Evolutionary conservation across 2,113 vertebrate genomes (phyloP).

Genomic region (Pelodiscus sinensis): DNA sequence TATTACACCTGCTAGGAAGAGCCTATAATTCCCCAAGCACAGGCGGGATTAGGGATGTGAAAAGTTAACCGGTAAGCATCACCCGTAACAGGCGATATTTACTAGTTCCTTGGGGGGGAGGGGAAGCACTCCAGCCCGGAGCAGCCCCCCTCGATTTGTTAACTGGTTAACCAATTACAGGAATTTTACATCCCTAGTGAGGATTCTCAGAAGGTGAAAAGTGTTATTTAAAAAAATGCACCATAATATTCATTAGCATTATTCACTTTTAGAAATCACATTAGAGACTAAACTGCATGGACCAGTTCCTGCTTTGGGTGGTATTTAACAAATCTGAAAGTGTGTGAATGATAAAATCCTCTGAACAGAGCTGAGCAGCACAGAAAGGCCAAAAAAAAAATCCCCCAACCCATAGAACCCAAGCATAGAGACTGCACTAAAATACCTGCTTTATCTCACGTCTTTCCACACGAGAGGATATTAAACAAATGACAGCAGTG

Average conservation of each 20-base stretch:
- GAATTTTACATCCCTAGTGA: background rate
- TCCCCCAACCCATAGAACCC: background rate
- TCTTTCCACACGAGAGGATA: background rate
- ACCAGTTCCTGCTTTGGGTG: background rate
- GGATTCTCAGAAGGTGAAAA: background rate
- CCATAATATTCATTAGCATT: background rate
- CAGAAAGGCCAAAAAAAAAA: background rate
- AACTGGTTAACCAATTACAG: too few species aligned
- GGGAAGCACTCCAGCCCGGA: too few species aligned
- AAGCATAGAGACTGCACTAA: background rate
- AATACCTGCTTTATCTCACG: background rate
- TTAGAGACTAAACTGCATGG: background rate
- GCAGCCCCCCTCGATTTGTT: too few species aligned
- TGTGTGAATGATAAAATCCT: background rate
- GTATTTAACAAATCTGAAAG: background rate
- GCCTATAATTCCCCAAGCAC: background rate
- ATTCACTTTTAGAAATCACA: background rate
- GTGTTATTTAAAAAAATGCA: background rate
- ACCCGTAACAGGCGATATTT: too few species aligned
- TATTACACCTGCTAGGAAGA: background rate
- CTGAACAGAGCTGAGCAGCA: background rate
- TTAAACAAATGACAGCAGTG: background rate
- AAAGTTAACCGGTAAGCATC: too few species aligned
- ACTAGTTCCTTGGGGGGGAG: too few species aligned
- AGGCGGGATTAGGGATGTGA: too few species aligned